phyloP scores from a whole-genome alignment of 2,888 invertebrate genomes.

The Trilocha varians region DNA sequence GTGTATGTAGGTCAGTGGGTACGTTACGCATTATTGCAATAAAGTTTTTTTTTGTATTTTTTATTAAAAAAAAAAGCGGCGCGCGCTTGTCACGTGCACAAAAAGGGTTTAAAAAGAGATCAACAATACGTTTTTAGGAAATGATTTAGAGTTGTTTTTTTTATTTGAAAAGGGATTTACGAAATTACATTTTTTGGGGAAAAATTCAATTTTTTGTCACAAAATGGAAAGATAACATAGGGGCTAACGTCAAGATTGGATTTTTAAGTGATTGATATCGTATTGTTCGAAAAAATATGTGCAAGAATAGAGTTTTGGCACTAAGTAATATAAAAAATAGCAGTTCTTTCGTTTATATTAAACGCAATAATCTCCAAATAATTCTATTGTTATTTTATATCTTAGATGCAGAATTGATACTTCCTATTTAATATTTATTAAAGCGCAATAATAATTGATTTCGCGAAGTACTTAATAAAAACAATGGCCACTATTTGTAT shows the following conservation, averaged over 20 bases:
- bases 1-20: slow-evolving; percentile 63
- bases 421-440: too few relatives aligned
- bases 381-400: too few relatives aligned
- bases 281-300: slow-evolving; percentile 25
- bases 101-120: slow-evolving; percentile 61
- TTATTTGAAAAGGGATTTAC: slow-evolving; percentile 43
- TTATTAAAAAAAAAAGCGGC: slow-evolving; percentile 44
- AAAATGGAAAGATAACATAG: slow-evolving; percentile 31
- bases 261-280: slow-evolving; percentile 45
- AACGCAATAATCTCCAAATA: too few relatives aligned
- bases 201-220: slow-evolving; percentile 33
- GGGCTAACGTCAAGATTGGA: slow-evolving; percentile 37
- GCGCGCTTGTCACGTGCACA: slow-evolving; percentile 53
- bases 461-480: too few relatives aligned
- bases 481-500: too few relatives aligned
- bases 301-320: background rate
- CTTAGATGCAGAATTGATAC: too few relatives aligned
- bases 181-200: slow-evolving; percentile 41
- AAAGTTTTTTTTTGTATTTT: background rate
- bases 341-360: too few relatives aligned
- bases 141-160: slow-evolving; percentile 50
- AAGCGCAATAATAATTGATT: too few relatives aligned
- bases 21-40: slow-evolving; percentile 18
- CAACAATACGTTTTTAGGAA: slow-evolving; percentile 60
- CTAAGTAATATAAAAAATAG: too few relatives aligned